A percentile compares a stretch with the other conserved stretches of the same genome.
Evolutionary conservation across 35 echinoderm and acorn worm species (phyloP).

Genomic region (Diadema setosum): DNA sequence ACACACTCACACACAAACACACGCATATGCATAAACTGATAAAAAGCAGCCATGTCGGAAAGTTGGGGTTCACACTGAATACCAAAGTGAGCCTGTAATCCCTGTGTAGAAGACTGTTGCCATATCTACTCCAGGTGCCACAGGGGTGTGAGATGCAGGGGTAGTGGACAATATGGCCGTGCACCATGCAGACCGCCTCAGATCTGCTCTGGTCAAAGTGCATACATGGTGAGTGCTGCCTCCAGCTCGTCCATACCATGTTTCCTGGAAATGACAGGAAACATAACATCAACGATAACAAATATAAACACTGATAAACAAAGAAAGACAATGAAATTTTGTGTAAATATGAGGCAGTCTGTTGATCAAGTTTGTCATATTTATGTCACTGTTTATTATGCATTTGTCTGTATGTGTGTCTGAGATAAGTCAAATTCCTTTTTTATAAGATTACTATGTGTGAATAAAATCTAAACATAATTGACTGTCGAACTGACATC

Average conservation of each 20-base stretch:
- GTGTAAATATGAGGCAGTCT: not conserved
- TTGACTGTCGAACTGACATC: not conserved
- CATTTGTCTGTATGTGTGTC: not conserved
- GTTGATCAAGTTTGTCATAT: not conserved
- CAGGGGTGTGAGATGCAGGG: not conserved
- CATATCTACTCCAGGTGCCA: not conserved
- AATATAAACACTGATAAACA: not conserved
- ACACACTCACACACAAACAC: not conserved
- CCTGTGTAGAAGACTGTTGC: not conserved
- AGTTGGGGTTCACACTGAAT: not conserved
- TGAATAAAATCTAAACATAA: not conserved
- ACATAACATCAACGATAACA: not conserved
- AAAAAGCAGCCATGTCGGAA: not conserved
- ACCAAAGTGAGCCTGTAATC: not conserved
- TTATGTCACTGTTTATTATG: not conserved
- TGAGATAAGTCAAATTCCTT: not conserved
- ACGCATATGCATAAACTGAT: not conserved
- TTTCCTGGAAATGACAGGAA: not conserved
- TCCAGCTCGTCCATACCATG: conserved; percentile 2
- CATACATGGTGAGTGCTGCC: not conserved
- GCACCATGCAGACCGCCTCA: not conserved
- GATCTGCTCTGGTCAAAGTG: too few species aligned
- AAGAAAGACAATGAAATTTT: not conserved
- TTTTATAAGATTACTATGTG: not conserved
- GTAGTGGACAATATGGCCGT: not conserved